Evolutionary conservation across 2,797 vertebrate genomes (phyloP).

Genomic region (Channallabes apus): DNA sequence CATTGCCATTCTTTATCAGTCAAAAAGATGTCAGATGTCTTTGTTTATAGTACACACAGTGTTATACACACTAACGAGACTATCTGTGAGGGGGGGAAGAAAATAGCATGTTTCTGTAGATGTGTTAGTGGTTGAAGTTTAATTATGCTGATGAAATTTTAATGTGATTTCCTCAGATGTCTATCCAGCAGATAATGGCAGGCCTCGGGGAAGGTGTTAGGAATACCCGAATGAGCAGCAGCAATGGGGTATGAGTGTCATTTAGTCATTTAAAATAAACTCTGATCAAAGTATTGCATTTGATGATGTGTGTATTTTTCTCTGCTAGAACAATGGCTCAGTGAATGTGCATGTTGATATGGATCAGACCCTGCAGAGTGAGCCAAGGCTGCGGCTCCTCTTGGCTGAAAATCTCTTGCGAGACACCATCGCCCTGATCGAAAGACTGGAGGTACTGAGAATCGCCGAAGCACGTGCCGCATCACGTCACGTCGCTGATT

Average conservation of each 20-base stretch:
- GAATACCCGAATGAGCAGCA: slow-evolving; percentile 76
- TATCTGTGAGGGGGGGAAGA: not conserved
- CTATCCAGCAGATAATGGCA: slow-evolving; percentile 80
- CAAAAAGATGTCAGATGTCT: not conserved
- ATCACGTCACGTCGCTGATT: not conserved
- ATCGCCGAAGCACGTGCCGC: not conserved
- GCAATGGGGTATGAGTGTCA: slow-evolving; percentile 73
- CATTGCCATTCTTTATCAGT: not conserved
- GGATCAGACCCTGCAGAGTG: slow-evolving; percentile 85
- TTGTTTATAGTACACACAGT: not conserved
- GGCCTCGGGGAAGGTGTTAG: slow-evolving; percentile 74
- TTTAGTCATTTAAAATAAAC: not conserved
- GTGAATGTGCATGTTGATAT: slow-evolving; percentile 90
- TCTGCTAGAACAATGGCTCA: slow-evolving; percentile 77
- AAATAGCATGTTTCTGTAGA: not conserved
- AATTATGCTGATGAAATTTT: not conserved
- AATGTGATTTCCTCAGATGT: slow-evolving; percentile 67
- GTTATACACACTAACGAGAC: not conserved
- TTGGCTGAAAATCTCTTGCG: slow-evolving; percentile 88
- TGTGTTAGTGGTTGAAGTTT: not conserved
- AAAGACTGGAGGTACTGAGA: slow-evolving; percentile 80
- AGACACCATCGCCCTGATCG: slow-evolving; percentile 81
- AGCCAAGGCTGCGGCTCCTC: slow-evolving; percentile 84
- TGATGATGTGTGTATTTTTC: slow-evolving; percentile 17
- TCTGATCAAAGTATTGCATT: not conserved